Base-by-base conservation (phyloP, 2,797 vertebrate genomes). In the Lepilemur ruficaudatus region DNA sequence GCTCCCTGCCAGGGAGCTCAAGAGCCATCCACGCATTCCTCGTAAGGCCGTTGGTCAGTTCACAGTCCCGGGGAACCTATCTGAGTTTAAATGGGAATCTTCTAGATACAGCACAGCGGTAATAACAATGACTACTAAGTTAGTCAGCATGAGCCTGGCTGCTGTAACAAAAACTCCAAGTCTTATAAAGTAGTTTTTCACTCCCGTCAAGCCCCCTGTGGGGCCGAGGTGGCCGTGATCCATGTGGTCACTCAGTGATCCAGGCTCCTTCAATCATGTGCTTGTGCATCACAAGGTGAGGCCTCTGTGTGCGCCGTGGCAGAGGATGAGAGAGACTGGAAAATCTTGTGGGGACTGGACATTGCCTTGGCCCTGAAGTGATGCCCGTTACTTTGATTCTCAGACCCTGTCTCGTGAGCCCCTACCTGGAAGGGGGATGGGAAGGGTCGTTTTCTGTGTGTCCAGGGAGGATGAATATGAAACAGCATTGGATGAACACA, bases 1-100 rank as follows among this genome's bases (percentile, higher is more conserved):
- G 52, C 35, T 90, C 61, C 48, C 57, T 5, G 14, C 5, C 6
- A 50, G 41, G 78, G 46, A 52, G 52, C n/a, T n/a, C 28, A 50
- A 30, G 11, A 55, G 41, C 5, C 1, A 22, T 8, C 30, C 43
- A 11, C 4, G 0, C 25, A n/a, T 41, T 41, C 35, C 14, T 1
- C 6, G 35, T 38, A 22, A 63, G 43, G 79, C 79, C 18, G 38
- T 75, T 35, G 67, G 32, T 65, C 46, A 43, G 85, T 38, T 5
- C 78, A 59, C 43, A 87, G 22, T 28, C 70, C 46, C 18, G 41
- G 46, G 32, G 38, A 35, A 57, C 1, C 13, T 50, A 61, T 65
- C 63, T 79, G 50, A 35, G 73, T 83, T 28, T 81, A 50, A 80
- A 35, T 11, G 9, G 41, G 69, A 28, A 13, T 20, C 41, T 76